Evolutionary conservation across 2,888 invertebrate genomes (phyloP).

Genomic region (Acrobeloides nanus): DNA sequence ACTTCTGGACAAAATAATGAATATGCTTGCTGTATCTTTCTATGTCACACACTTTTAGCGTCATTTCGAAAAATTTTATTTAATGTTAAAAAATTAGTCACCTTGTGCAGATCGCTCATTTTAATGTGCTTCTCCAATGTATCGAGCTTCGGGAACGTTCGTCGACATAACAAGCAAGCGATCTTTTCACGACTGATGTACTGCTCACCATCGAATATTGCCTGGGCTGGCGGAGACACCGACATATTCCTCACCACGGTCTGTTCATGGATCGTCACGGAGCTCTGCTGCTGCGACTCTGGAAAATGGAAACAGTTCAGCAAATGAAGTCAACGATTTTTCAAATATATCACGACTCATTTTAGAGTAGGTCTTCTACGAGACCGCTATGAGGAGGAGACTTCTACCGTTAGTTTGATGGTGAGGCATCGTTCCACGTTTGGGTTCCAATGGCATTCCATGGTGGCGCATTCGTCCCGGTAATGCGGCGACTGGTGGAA

Average conservation of each 20-base stretch:
- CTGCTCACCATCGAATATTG: conserved; percentile 49
- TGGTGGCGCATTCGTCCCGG: conserved; percentile 12
- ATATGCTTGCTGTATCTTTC: too few relatives aligned
- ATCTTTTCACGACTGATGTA: conserved; percentile 73
- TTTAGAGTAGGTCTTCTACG: too few relatives aligned
- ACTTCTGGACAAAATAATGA: too few relatives aligned
- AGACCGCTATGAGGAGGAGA: too few relatives aligned
- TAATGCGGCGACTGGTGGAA: conserved; percentile 9
- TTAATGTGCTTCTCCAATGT: conserved; percentile 78
- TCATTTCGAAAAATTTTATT: too few relatives aligned
- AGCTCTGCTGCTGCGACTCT: conserved; percentile 1
- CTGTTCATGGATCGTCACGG: neutral
- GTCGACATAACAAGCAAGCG: conserved; percentile 86
- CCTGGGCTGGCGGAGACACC: neutral
- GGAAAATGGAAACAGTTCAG: conserved; percentile 2
- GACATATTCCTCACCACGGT: neutral
- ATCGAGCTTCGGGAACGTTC: conserved; percentile 83
- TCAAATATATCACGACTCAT: too few relatives aligned
- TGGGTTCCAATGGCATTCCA: conserved; percentile 7
- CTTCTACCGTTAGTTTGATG: too few relatives aligned
- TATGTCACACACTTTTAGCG: too few relatives aligned
- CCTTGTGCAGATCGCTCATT: conserved; percentile 83
- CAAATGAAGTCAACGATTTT: conserved; percentile 3
- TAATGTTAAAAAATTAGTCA: conserved; percentile 14
- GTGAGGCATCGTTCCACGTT: neutral